phyloP scores from a whole-genome alignment of 2,113 vertebrate species.

The Mormyrus iriodes region DNA sequence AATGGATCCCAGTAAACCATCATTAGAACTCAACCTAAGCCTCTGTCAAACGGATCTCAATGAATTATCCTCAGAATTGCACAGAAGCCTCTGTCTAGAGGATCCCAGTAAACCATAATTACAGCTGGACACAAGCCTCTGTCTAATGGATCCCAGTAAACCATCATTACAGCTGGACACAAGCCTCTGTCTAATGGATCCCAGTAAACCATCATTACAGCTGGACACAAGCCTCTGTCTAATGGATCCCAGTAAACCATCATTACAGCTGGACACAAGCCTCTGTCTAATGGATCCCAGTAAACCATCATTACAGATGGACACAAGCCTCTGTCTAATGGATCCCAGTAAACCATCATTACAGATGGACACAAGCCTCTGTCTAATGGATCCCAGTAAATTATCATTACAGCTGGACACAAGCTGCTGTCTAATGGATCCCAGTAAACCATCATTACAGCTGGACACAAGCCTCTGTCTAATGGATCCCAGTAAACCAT shows the following conservation, averaged over 20 bases:
- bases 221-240: neutral
- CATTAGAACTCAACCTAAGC: neutral
- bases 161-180: neutral
- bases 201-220: neutral
- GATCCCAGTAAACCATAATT: neutral
- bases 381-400: no score
- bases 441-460: no score
- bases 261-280: neutral
- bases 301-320: neutral
- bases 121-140: neutral
- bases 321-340: no score
- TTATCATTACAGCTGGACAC: no score
- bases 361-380: no score
- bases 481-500: no score
- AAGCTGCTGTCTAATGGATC: no score
- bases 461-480: no score
- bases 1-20: neutral
- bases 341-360: no score
- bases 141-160: neutral
- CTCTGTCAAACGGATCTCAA: neutral
- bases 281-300: neutral
- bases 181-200: neutral
- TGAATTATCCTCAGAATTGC: neutral
- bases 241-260: neutral
- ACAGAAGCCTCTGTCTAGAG: neutral